These are phyloP conservation scores for Oreocharis arfaki DNA, from an alignment of 2,113 vertebrate genomes.

Conservation along the genomic window DNA sequence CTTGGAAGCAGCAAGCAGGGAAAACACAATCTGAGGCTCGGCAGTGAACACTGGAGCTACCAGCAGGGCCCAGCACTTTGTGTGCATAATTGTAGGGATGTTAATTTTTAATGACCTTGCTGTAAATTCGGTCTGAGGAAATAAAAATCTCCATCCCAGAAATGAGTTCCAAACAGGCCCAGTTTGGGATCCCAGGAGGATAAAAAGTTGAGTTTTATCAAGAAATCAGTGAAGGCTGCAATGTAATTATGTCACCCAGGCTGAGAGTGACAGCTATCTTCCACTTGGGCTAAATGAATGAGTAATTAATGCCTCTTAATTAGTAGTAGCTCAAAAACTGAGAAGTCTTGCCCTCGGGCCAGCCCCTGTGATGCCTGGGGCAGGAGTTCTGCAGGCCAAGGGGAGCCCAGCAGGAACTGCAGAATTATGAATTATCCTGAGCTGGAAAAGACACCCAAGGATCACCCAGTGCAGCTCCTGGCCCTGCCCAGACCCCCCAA, in stretches of 20 bases:
- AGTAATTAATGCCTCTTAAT: constrained; percentile 28
- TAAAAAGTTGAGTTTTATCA: neutral
- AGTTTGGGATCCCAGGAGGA: neutral
- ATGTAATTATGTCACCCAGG: neutral
- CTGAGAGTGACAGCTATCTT: neutral
- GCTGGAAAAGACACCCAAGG: neutral
- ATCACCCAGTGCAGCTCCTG: rapidly evolving
- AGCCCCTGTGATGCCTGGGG: neutral
- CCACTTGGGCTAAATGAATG: neutral
- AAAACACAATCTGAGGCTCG: neutral
- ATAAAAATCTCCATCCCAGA: neutral
- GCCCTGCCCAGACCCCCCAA: neutral
- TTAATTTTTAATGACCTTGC: neutral
- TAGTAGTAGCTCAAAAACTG: neutral
- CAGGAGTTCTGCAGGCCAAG: neutral
- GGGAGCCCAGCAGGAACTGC: neutral
- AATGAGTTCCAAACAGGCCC: neutral
- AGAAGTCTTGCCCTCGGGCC: neutral
- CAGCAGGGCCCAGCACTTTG: neutral
- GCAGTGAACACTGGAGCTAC: neutral
- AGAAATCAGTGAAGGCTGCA: neutral
- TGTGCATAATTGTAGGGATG: neutral
- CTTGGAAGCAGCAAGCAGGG: neutral
- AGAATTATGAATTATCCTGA: neutral
- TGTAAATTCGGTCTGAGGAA: neutral